These are phyloP conservation scores for Meriones psammophilus DNA, from an alignment of 2,797 vertebrate species.

Conservation along the genomic window DNA sequence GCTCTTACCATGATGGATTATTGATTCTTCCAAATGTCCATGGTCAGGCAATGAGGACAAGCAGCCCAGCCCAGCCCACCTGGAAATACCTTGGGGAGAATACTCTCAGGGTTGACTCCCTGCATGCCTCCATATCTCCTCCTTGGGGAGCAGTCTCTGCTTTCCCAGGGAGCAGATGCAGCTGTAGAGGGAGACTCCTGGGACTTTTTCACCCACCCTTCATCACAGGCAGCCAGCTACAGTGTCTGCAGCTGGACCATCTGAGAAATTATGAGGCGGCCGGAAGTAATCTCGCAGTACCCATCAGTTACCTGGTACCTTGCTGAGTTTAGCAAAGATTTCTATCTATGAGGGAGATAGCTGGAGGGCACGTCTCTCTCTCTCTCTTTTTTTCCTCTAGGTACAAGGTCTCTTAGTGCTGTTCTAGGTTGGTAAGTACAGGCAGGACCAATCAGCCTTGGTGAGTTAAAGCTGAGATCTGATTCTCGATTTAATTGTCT, in stretches of 20 bases:
- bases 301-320: fast-evolving
- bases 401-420: fast-evolving
- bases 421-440: fast-evolving
- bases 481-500: neutral
- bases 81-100: fast-evolving
- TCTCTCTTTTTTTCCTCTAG: no score
- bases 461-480: neutral
- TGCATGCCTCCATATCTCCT: neutral
- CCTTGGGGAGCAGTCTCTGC: neutral
- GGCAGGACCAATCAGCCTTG: fast-evolving
- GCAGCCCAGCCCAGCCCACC: fast-evolving
- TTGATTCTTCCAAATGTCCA: neutral
- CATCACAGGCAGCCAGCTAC: neutral
- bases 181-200: no score
- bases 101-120: neutral
- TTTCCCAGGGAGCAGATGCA: neutral
- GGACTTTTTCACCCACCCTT: fast-evolving
- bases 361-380: neutral
- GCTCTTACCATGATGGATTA: fast-evolving
- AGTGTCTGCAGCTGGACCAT: no score
- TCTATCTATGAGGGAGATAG: neutral
- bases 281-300: fast-evolving
- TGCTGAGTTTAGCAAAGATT: neutral
- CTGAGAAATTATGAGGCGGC: neutral
- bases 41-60: fast-evolving